Base-by-base conservation (phyloP, 2,113 vertebrate species). In the Epinephelus lanceolatus region DNA sequence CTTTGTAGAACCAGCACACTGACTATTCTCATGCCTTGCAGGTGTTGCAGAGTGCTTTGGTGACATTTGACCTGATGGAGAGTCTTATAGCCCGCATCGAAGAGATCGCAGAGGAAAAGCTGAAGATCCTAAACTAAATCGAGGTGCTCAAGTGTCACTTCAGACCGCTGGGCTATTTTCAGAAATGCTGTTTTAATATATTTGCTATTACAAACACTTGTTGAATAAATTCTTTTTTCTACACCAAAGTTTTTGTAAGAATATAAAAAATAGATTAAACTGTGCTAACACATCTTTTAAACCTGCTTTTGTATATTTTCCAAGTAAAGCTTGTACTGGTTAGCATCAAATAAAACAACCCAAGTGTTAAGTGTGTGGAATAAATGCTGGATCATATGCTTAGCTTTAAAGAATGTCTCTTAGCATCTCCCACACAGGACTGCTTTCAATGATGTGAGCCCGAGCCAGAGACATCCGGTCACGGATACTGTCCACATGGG, bases 61-160 rank as follows among this genome's bases (percentile, higher is more conserved):
- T 97, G 92, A 99, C 97, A 1, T 98, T 97, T 92, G 98, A 99
- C 95, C 95, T 99, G 91, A 99, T 98, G 94, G 97, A 98, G 94
- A 99, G 98, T 91, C 96, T 99, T 74, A 95, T 97, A 23, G 94
- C 96, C 83, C 96, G 96, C 69, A 97, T 97, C 56, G 97, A 99
- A 91, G 97, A 99, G 92, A 96, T 99, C 81, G 95, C 96, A 78
- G 96, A 97, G 91, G 94, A 96, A 85, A 97, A 96, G 91, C 90
- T 74, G 76, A 96, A 95, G 30, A 77, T 30, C 42, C 12, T 13
- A 21, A 73, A 66, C 3, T 72, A 33, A 87, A 70, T 25, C 57
- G 21, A 78, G 17, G 10, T 30, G 18, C 27, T 13, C 5, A 78
- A 14, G 27, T 18, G 12, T 25, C 59, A n/a, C 45, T 18, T 51